Evolutionary conservation across 2,797 vertebrate species (phyloP).

Genomic region (Macrochelys suwanniensis): DNA sequence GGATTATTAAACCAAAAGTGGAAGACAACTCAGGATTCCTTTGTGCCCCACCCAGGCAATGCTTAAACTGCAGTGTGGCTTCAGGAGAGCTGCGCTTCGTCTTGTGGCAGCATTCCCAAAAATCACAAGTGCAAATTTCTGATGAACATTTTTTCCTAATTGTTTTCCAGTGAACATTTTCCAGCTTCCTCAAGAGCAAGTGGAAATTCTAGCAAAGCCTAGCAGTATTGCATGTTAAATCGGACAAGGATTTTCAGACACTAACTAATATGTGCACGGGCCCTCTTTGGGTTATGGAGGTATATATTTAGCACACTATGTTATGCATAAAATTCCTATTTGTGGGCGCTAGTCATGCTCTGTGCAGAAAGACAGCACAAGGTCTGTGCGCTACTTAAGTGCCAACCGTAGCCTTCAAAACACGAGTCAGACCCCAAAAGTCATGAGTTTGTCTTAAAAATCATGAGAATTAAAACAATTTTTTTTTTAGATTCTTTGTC

Average conservation of each 20-base stretch:
- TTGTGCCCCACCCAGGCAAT: constrained; percentile 63
- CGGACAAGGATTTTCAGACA: constrained; percentile 4
- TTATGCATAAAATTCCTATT: constrained; percentile 48
- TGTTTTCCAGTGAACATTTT: background rate
- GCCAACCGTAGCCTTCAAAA: background rate
- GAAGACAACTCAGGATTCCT: constrained; percentile 65
- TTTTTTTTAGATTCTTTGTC: background rate
- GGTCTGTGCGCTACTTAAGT: background rate
- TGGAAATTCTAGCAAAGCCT: background rate
- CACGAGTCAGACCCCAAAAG: background rate
- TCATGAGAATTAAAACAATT: background rate
- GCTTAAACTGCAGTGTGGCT: constrained; percentile 69
- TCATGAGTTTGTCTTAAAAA: constrained; percentile 20
- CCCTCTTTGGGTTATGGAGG: constrained; percentile 42
- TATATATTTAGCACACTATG: constrained; percentile 48
- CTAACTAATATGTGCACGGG: background rate
- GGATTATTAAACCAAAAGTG: constrained; percentile 61
- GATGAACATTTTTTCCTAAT: background rate
- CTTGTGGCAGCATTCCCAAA: constrained; percentile 48
- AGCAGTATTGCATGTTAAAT: background rate
- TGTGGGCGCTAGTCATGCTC: background rate
- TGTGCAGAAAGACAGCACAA: background rate
- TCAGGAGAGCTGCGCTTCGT: constrained; percentile 63
- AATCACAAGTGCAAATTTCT: background rate
- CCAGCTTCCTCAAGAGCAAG: background rate